phyloP scores from a whole-genome alignment of 1,140 invertebrate genomes.

The Maniola jurtina region DNA sequence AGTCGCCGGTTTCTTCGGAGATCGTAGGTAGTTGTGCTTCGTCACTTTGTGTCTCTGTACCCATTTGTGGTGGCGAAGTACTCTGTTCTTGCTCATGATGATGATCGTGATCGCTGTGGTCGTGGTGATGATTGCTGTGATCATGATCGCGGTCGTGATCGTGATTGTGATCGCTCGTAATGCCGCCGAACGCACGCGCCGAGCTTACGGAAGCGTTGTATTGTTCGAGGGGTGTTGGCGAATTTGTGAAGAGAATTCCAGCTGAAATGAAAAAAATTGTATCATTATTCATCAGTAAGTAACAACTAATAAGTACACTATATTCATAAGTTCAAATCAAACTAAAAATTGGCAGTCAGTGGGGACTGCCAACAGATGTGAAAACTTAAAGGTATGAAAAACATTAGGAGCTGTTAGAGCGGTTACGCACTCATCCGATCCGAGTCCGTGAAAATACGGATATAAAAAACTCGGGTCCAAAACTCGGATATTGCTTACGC shows the following conservation, averaged over 20 bases:
- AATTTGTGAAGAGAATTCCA: conserved; percentile 63
- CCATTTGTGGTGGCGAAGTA: conserved; percentile 29
- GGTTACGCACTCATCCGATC: too few relatives aligned
- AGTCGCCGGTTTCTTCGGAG: conserved; percentile 50
- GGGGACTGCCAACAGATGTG: too few relatives aligned
- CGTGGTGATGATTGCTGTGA: conserved; percentile 31
- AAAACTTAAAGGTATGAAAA: too few relatives aligned
- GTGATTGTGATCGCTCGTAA: conserved; percentile 41
- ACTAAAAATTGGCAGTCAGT: too few relatives aligned
- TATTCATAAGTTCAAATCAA: too few relatives aligned
- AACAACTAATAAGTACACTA: too few relatives aligned
- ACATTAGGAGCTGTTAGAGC: too few relatives aligned
- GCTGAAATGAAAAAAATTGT: conserved; percentile 46
- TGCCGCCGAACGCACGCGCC: conserved; percentile 63
- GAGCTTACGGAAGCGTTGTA: conserved; percentile 65
- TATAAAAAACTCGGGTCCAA: too few relatives aligned
- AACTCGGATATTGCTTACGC: too few relatives aligned
- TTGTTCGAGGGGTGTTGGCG: conserved; percentile 60
- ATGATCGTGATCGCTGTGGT: conserved; percentile 38
- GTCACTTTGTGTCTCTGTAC: conserved; percentile 47
- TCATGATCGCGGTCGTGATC: conserved; percentile 36
- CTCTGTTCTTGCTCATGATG: conserved; percentile 26
- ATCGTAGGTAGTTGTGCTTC: conserved; percentile 37
- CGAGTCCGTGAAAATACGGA: too few relatives aligned
- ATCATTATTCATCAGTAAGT: too few relatives aligned